These are phyloP conservation scores for Nemopilema nomurai DNA, from an alignment of 30 jellyfish, hydroid and myxozoan genomes.

Conservation along the genomic window DNA sequence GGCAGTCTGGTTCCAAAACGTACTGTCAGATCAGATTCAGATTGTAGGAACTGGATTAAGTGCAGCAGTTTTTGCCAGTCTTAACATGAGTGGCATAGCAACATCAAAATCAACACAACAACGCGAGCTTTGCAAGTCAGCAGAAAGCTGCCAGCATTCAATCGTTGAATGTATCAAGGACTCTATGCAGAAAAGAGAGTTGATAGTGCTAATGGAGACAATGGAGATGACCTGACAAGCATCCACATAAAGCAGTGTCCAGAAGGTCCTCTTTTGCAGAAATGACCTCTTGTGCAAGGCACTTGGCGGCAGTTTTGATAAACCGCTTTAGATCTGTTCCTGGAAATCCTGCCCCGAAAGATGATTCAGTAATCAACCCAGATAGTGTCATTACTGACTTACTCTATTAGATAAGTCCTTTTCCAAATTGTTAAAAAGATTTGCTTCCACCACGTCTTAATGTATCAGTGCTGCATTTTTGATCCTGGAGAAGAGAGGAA, in stretches of 20 bases:
- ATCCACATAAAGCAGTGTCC: slow-evolving; percentile 3
- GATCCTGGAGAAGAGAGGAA: slow-evolving; percentile 19
- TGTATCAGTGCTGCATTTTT: slow-evolving; percentile 29
- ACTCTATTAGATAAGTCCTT: background rate
- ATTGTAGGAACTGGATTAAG: background rate
- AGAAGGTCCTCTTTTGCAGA: too few relatives aligned
- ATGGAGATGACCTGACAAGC: background rate
- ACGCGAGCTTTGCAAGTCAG: background rate
- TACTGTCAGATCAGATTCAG: background rate
- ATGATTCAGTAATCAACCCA: background rate
- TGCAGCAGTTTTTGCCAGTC: slow-evolving; percentile 2
- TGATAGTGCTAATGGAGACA: slow-evolving; percentile 3
- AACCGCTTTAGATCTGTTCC: background rate
- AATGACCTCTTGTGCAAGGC: slow-evolving; percentile 6
- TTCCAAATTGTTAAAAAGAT: background rate
- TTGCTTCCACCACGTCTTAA: slow-evolving; percentile 16
- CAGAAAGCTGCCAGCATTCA: background rate
- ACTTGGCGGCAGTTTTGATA: slow-evolving; percentile 4
- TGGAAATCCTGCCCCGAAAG: background rate
- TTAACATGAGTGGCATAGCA: slow-evolving; percentile 24
- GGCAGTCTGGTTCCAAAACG: slow-evolving; percentile 13
- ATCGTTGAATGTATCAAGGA: background rate
- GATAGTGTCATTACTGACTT: background rate
- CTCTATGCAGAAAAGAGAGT: background rate
- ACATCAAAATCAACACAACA: slow-evolving; percentile 7